Percentiles rank a stretch among this genome's conserved stretches.
Conservation (phyloP, 2,797 vertebrate species). For the Pempheris klunzingeri region DNA sequence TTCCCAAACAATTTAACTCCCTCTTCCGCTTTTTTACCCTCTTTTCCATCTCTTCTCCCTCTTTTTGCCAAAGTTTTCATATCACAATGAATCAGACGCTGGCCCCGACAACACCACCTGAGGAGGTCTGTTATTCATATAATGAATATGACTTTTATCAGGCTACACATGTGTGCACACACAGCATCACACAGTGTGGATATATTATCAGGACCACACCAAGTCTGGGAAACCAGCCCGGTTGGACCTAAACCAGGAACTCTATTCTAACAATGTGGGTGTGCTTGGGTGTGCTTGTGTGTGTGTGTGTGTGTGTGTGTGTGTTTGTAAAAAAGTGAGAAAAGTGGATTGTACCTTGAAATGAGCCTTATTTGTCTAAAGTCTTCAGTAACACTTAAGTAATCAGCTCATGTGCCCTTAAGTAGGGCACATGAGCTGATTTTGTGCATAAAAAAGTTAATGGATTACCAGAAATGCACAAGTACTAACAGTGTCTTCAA, state of each 20-base stretch:
- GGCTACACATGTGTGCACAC: slow-evolving; percentile 8
- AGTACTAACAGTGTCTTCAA: neutral
- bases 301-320: neutral
- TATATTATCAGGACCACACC: slow-evolving; percentile 41
- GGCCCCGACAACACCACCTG: slow-evolving; percentile 16
- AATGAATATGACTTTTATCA: slow-evolving; percentile 43
- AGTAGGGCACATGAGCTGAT: neutral
- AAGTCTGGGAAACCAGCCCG: slow-evolving; percentile 46
- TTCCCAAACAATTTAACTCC: slow-evolving; percentile 21
- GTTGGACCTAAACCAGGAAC: slow-evolving; percentile 49
- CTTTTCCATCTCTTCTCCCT: neutral
- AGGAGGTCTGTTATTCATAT: slow-evolving; percentile 36
- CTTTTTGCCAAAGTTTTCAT: slow-evolving; percentile 16
- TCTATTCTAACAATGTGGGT: slow-evolving; percentile 24
- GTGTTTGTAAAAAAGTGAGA: neutral
- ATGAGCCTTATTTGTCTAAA: neutral
- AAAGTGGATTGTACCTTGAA: slow-evolving; percentile 13
- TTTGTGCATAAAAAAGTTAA: neutral
- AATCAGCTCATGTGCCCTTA: no score
- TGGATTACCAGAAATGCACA: neutral
- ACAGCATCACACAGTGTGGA: slow-evolving; percentile 10
- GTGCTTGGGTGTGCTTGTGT: slow-evolving; percentile 18
- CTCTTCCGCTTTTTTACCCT: neutral
- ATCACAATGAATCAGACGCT: slow-evolving; percentile 34
- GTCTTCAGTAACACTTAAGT: neutral